A percentile compares a stretch with the other conserved stretches of the same genome.
phyloP scores from a whole-genome alignment of 2,113 vertebrate species.

The Alosa alosa region DNA sequence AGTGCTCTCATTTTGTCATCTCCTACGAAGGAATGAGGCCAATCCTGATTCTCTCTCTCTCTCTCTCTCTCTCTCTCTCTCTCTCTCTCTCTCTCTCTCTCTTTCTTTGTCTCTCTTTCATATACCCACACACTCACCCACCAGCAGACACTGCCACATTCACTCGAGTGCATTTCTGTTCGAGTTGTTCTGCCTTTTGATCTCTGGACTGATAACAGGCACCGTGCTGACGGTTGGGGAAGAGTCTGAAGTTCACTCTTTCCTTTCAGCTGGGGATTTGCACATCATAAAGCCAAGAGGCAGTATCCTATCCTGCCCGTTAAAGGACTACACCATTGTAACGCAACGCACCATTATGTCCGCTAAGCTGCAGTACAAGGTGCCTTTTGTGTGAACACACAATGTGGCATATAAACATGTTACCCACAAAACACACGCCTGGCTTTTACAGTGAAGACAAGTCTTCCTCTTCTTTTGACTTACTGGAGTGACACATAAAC shows the following conservation, averaged over 20 bases:
- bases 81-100: neutral
- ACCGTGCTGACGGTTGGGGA: neutral
- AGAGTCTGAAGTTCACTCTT: slow-evolving; percentile 1
- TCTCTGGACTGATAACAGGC: slow-evolving; percentile 9
- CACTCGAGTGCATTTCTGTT: neutral
- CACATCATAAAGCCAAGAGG: neutral
- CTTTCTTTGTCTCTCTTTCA: neutral
- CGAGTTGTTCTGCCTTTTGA: slow-evolving; percentile 10
- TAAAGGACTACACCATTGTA: neutral
- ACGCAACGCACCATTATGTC: neutral
- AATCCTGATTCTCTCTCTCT: too few species aligned
- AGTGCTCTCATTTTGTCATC: slow-evolving; percentile 33
- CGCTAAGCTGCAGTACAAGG: neutral
- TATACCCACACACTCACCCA: slow-evolving; percentile 11
- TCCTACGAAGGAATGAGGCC: slow-evolving; percentile 26
- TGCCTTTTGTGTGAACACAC: neutral
- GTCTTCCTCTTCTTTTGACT: neutral
- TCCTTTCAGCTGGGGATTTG: neutral
- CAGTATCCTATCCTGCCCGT: neutral
- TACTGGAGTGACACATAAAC: neutral
- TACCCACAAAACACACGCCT: neutral
- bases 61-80: neutral
- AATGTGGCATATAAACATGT: neutral
- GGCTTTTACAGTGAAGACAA: neutral
- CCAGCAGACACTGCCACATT: neutral